Percentiles rank a stretch among this genome's conserved stretches.
These are phyloP conservation scores for Carduelis carduelis DNA, from an alignment of 2,797 vertebrate species.

Conservation along the genomic window DNA sequence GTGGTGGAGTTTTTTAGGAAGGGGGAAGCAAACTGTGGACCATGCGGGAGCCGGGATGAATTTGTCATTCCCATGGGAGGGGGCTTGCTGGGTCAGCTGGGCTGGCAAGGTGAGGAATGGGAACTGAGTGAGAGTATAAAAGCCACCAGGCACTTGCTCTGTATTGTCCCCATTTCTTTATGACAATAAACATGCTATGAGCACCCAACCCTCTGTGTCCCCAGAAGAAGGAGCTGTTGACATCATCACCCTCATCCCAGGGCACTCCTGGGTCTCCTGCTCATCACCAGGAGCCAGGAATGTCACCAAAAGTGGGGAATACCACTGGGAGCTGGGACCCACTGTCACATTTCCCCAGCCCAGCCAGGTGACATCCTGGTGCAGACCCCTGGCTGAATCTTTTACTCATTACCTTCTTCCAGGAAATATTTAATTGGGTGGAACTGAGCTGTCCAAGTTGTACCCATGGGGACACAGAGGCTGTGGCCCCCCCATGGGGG, in stretches of 20 bases:
- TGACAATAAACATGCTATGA: not conserved
- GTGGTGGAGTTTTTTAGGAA: not conserved
- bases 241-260: not conserved
- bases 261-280: not conserved
- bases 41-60: rapidly evolving
- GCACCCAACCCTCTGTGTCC: not conserved
- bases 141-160: not conserved
- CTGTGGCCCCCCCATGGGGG: not conserved
- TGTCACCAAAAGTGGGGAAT: not conserved
- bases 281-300: too few relatives aligned
- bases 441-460: not conserved
- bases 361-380: not conserved
- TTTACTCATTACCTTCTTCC: not conserved
- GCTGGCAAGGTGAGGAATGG: not conserved
- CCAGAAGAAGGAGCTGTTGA: not conserved
- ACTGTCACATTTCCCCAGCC: not conserved
- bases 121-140: not conserved
- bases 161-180: not conserved
- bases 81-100: not conserved
- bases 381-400: not conserved
- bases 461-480: not conserved
- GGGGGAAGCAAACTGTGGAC: not conserved
- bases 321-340: not conserved
- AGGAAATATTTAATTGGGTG: not conserved
- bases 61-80: not conserved